These are phyloP conservation scores for Spodoptera picta DNA, from an alignment of 2,888 invertebrate genomes.

Conservation along the genomic window DNA sequence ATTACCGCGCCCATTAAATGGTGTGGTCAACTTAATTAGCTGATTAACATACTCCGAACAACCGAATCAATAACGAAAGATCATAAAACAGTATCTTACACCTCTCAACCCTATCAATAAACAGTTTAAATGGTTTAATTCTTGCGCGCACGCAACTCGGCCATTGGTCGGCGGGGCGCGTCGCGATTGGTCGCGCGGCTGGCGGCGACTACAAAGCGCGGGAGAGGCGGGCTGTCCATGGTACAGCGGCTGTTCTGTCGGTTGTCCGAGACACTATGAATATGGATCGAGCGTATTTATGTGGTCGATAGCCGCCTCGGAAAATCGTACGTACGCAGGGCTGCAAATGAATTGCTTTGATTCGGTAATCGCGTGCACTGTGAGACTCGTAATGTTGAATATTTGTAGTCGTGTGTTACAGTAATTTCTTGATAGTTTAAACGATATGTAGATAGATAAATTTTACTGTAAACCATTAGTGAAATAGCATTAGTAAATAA, in stretches of 20 bases:
- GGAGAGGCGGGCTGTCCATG: constrained; percentile 80
- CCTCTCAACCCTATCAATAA: constrained; percentile 77
- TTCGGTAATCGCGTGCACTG: neutral
- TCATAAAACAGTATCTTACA: constrained; percentile 32
- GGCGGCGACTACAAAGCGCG: constrained; percentile 78
- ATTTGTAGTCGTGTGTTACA: neutral
- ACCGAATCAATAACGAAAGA: constrained; percentile 7
- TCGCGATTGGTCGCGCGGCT: constrained; percentile 76
- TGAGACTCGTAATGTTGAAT: constrained; percentile 1
- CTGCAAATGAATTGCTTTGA: constrained; percentile 47
- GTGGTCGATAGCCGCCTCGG: constrained; percentile 44
- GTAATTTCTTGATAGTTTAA: neutral
- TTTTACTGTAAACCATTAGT: too few species aligned
- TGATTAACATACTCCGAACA: neutral
- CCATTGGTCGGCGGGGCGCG: constrained; percentile 73
- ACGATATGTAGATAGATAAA: too few species aligned
- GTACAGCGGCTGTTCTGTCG: constrained; percentile 73
- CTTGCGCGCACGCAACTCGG: constrained; percentile 74
- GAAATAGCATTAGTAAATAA: too few species aligned
- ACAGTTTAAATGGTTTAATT: constrained; percentile 77
- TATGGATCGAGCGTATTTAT: constrained; percentile 73
- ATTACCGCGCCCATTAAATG: constrained; percentile 34
- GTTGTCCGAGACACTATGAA: constrained; percentile 78
- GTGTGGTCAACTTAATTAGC: constrained; percentile 5
- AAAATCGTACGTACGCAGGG: constrained; percentile 47